Conservation (phyloP, 1,140 invertebrate species). For the Babylonia areolata region DNA sequence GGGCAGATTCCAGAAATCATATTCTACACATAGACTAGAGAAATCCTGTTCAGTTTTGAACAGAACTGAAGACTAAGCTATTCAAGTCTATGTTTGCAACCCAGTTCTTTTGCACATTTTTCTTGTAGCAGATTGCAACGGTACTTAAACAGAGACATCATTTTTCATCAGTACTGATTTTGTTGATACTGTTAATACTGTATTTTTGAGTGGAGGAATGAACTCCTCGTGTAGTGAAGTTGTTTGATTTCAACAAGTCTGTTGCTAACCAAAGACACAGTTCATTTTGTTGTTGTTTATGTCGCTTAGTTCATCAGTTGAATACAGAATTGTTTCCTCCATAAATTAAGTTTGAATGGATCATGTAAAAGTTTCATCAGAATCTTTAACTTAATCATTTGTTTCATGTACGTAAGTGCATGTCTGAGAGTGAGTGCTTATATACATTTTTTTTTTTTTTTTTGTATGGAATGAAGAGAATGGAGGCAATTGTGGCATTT, state of each 20-base stretch:
- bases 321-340: too few species aligned
- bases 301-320: too few species aligned
- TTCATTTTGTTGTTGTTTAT: neutral
- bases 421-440: too few species aligned
- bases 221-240: neutral
- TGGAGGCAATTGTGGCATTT: too few species aligned
- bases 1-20: conserved; percentile 94
- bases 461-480: too few species aligned
- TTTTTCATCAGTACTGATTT: neutral
- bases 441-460: too few species aligned
- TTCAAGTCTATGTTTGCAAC: neutral
- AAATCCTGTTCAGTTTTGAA: neutral
- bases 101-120: neutral
- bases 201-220: neutral
- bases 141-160: too few species aligned
- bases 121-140: neutral
- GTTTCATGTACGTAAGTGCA: too few species aligned
- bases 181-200: neutral
- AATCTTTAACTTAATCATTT: too few species aligned
- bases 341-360: too few species aligned
- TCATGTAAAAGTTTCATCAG: too few species aligned
- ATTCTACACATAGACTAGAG: conserved; percentile 80
- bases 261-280: too few species aligned
- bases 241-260: neutral
- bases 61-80: neutral